Base-by-base conservation (phyloP, 2,797 vertebrate genomes). In the Scolopax bukidnonensis region DNA sequence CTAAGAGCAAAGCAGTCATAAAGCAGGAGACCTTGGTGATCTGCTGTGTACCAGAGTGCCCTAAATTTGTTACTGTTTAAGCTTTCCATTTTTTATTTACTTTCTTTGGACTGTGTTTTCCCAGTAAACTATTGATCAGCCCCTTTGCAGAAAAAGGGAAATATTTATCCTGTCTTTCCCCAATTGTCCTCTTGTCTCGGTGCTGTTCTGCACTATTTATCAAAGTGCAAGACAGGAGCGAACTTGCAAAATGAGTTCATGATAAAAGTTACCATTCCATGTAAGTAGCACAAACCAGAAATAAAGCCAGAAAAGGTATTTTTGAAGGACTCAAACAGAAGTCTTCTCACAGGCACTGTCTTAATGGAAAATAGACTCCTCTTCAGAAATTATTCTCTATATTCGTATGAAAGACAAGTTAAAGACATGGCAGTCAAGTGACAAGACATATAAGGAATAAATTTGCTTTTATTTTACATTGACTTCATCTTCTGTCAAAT, bases 111-210 rank as follows among this genome's bases (percentile, higher is more conserved):
- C 12, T 43, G 3, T 75, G 19, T 36, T 82, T 78, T 63, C 79
- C 84, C 60, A 93, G 45, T 64, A 94, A 95, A 95, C 41, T 91
- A 82, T 69, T 89, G 82, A 90, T 95, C 91, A 89, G 47, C 43
- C 16, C 89, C 84, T 95, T 91, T 96, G 73, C 71, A 95, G 60
- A 84, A 89, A 97, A 78, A 97, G 53, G 70, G 71, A 93, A 92
- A 33, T 78, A 90, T 81, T 95, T 89, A 57, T 78, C 17, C 50
- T 47, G 38, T 27, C 71, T 97, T 95, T 93, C 64, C 74, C 90
- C 54, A 57, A 2, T 83, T 95, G 51, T 89, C 84, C 32, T 85
- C 56, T 95, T 93, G 45, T 48, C 67, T 74, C 40, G 90, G 71
- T 90, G 76, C 59, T 92, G 71, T 71, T 95, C 47, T 65, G n/a